phyloP scores from a whole-genome alignment of 2,113 vertebrate species.

The Megaleporinus macrocephalus region DNA sequence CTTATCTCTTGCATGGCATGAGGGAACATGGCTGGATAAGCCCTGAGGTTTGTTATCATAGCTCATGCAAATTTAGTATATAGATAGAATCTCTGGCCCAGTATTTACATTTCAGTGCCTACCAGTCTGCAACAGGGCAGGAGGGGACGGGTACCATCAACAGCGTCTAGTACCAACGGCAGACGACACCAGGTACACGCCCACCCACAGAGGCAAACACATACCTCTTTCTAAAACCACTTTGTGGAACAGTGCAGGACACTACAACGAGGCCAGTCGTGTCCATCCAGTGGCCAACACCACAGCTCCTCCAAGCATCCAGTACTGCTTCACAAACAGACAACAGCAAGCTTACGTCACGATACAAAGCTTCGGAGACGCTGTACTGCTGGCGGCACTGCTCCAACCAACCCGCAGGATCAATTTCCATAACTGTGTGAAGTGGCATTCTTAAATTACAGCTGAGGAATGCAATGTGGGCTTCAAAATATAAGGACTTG shows the following conservation, averaged over 20 bases:
- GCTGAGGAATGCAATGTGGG: constrained; percentile 35
- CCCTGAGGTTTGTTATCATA: background rate
- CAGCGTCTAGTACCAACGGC: background rate
- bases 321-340: background rate
- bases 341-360: background rate
- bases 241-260: background rate
- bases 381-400: background rate
- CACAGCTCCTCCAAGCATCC: too few species aligned
- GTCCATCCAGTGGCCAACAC: background rate
- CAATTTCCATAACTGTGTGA: background rate
- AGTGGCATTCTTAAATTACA: constrained; percentile 16
- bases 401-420: constrained; percentile 11
- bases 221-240: too few species aligned
- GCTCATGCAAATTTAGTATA: background rate
- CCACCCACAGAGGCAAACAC: constrained; percentile 35
- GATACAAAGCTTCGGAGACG: background rate
- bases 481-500: background rate
- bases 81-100: background rate
- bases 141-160: background rate
- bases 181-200: background rate
- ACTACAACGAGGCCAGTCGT: constrained; percentile 20
- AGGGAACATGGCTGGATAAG: background rate
- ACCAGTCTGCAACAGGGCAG: background rate
- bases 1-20: background rate
- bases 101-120: background rate